A percentile compares a stretch with the other conserved stretches of the same genome.
These are phyloP conservation scores for Nannobrachium achirus DNA, from an alignment of 2,113 vertebrate genomes.

Conservation along the genomic window DNA sequence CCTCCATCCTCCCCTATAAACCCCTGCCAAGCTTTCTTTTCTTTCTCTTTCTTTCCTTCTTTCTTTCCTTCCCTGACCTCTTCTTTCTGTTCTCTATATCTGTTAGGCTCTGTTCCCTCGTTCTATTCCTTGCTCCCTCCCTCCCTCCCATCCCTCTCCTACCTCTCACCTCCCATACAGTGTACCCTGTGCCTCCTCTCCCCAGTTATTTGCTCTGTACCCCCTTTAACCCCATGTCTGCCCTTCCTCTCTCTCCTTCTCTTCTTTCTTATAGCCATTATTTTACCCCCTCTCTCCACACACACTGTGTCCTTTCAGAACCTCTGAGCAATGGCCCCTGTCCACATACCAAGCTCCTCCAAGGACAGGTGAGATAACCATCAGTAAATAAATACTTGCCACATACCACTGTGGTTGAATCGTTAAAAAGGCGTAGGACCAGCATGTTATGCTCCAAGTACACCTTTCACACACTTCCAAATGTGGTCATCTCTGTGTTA, in stretches of 20 bases:
- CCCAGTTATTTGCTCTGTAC: conserved; percentile 86
- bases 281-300: not conserved
- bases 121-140: conserved; percentile 3
- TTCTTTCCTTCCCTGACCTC: not conserved
- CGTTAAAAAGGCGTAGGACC: too few species aligned
- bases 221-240: not conserved
- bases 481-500: too few species aligned
- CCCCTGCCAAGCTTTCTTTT: not conserved
- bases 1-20: not conserved
- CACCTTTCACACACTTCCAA: too few species aligned
- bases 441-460: too few species aligned
- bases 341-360: too few species aligned
- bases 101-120: not conserved
- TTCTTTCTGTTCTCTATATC: not conserved
- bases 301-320: not conserved
- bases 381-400: too few species aligned
- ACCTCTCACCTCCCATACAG: not conserved
- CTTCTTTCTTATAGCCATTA: not conserved
- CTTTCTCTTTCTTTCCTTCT: not conserved
- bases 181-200: not conserved
- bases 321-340: not conserved
- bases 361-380: too few species aligned
- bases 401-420: too few species aligned
- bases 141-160: not conserved
- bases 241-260: not conserved